These are phyloP conservation scores for Zoanthus gigantus DNA, from an alignment of 92 coral and sea anemone species.

Conservation along the genomic window DNA sequence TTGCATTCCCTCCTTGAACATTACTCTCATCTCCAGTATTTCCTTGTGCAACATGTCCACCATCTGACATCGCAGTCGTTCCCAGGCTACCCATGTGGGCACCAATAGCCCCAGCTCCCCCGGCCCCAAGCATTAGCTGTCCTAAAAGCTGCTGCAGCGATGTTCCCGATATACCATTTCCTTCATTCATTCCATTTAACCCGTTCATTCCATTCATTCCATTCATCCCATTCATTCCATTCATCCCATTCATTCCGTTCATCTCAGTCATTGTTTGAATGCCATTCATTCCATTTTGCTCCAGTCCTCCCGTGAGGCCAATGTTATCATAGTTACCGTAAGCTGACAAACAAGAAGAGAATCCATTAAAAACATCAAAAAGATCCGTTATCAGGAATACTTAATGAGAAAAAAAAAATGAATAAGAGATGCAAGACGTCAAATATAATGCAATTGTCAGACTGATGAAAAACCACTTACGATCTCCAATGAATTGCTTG, in stretches of 20 bases:
- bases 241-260: slow-evolving; percentile 46
- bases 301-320: not conserved
- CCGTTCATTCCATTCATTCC: slow-evolving; percentile 29
- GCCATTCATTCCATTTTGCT: slow-evolving; percentile 13
- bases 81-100: slow-evolving; percentile 29
- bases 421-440: not conserved
- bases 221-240: slow-evolving; percentile 30
- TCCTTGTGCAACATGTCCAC: slow-evolving; percentile 40
- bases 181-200: slow-evolving; percentile 30
- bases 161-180: slow-evolving; percentile 74
- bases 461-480: slow-evolving; percentile 12
- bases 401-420: not conserved
- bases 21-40: slow-evolving; percentile 52
- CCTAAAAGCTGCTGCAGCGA: slow-evolving; percentile 87
- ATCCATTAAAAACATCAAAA: not conserved
- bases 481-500: slow-evolving; percentile 44
- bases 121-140: slow-evolving; percentile 75
- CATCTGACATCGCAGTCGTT: not conserved
- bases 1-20: slow-evolving; percentile 30
- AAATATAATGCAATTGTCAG: not conserved
- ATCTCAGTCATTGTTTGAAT: slow-evolving; percentile 23
- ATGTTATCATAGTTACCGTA: slow-evolving; percentile 28
- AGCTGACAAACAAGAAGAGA: not conserved
- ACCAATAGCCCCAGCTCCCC: slow-evolving; percentile 48
- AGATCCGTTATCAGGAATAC: not conserved